A percentile compares a stretch with the other conserved stretches of the same genome.
These are phyloP conservation scores for Chaenocephalus aceratus DNA, from an alignment of 2,113 vertebrate genomes.

Conservation along the genomic window DNA sequence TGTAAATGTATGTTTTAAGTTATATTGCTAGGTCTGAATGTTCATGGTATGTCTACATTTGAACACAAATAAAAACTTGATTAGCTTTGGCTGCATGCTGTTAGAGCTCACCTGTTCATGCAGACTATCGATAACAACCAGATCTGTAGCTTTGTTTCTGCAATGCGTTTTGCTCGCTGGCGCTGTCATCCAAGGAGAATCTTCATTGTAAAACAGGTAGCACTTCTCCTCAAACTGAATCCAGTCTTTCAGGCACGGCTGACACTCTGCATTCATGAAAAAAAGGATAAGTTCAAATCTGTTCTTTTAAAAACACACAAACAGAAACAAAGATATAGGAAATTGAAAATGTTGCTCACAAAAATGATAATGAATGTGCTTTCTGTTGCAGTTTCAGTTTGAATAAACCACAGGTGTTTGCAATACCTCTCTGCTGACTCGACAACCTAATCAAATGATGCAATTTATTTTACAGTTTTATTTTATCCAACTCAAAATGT, in stretches of 20 bases:
- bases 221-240: slow-evolving; percentile 46
- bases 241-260: slow-evolving; percentile 29
- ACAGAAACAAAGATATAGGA: background rate
- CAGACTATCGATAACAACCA: slow-evolving; percentile 40
- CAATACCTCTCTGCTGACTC: too few species aligned
- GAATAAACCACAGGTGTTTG: too few species aligned
- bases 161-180: rapidly evolving
- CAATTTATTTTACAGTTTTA: too few species aligned
- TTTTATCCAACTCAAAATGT: too few species aligned
- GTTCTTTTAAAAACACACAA: background rate
- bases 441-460: too few species aligned
- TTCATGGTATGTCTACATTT: background rate
- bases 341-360: too few species aligned
- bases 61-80: background rate
- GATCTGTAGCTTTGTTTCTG: rapidly evolving
- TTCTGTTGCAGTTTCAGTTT: background rate
- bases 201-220: background rate
- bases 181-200: rapidly evolving
- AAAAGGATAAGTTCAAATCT: background rate
- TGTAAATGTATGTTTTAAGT: background rate
- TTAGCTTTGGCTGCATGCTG: too few species aligned
- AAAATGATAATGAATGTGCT: too few species aligned
- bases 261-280: slow-evolving; percentile 38
- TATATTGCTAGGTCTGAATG: background rate
- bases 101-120: slow-evolving; percentile 48